Evolutionary conservation across 2,888 invertebrate species (phyloP), one percentile per base, ranked within the genome.

Genomic region (Conus canariensis): DNA sequence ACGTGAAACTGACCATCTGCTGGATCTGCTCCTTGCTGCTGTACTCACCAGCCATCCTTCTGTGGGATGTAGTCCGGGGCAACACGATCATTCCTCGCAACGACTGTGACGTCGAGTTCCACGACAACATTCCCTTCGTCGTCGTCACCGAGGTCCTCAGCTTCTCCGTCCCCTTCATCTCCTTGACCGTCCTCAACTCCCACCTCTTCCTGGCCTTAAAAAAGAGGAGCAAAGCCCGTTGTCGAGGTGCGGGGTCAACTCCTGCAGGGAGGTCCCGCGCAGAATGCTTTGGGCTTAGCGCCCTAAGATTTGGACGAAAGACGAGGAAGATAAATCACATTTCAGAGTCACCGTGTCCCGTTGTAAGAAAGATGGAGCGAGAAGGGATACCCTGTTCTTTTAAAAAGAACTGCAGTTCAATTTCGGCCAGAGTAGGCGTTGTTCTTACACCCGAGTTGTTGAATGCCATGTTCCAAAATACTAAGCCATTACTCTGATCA

Each of bases 71-170:
- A 77, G 92, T 93, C 92, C 86, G 90, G 4, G 95, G 94, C 6
- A 90, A 92, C 74, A 91, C 93, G 14, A 92, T 89, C 2, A 92
- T 93, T 7, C 93, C 90, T 30, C 86, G 85, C 8, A 88, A 86
- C 10, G 93, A 94, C 30, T 95, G 95, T 89, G 93, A 94, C 90
- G 94, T 93, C 0, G 94, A 94, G 88, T 95, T 95, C 90, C 91
- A 91, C 22, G 67, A 92, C n/a, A 87, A 92, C 80, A 90, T 91
- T 59, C 64, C 45, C 19, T 94, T 92, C 90, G 94, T 93, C 9
- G 91, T 93, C 7, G 70, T 90, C 3, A 92, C 94, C 0, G 92
- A 93, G 14, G 59, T 93, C 10, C 77, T 94, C 22, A 94, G 94
- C 74, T 95, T 95, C 85, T 90, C 92, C 19, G 88, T 94, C 3